phyloP scores from a whole-genome alignment of 2,888 invertebrate genomes.

The Galerucella nymphaeae region DNA sequence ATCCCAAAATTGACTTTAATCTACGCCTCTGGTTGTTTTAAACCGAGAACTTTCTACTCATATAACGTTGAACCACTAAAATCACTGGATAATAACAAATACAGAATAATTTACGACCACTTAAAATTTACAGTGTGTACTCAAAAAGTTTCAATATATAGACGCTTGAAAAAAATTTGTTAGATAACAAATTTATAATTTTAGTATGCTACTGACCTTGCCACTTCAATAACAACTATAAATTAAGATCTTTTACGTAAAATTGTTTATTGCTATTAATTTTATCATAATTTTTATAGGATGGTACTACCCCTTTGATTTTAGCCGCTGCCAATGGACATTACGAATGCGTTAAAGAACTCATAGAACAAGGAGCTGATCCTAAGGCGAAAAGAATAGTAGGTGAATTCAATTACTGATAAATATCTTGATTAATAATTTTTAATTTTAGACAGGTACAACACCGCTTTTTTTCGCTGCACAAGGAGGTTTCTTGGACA shows the following conservation, averaged over 20 bases:
- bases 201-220: neutral
- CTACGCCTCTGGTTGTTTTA: neutral
- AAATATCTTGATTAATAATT: slow-evolving; percentile 4
- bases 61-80: neutral
- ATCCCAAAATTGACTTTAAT: neutral
- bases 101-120: slow-evolving; percentile 12
- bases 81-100: neutral
- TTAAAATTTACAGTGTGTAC: neutral
- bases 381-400: slow-evolving; percentile 85
- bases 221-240: neutral
- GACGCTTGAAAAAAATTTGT: neutral
- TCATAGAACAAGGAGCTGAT: slow-evolving; percentile 92
- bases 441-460: slow-evolving; percentile 82
- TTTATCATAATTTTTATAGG: slow-evolving; percentile 68
- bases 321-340: slow-evolving; percentile 93
- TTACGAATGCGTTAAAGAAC: slow-evolving; percentile 85
- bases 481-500: slow-evolving; percentile 89
- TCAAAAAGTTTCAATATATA: too few relatives aligned
- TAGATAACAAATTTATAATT: neutral
- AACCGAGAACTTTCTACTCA: neutral
- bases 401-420: slow-evolving; percentile 54
- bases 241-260: neutral
- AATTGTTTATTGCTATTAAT: slow-evolving; percentile 10
- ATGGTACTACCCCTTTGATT: slow-evolving; percentile 93
- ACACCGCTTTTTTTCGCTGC: slow-evolving; percentile 94